Evolutionary conservation across 2,888 invertebrate genomes (phyloP), one percentile per base, ranked within the genome.

Genomic region (Lamellibrachia columna): DNA sequence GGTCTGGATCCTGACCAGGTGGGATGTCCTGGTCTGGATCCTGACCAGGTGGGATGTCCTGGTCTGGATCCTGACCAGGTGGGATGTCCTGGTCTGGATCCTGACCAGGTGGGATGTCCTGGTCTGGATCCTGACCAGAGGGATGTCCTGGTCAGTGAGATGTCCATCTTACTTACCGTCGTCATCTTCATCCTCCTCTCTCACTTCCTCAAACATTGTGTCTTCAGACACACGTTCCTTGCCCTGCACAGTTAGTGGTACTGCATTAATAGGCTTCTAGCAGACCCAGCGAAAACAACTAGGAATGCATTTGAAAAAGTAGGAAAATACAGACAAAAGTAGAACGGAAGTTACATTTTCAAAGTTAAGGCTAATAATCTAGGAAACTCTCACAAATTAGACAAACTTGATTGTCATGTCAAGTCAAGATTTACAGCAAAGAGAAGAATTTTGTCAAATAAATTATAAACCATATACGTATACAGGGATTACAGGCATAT

Each of bases 101-200:
- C 55, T 55, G 9, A 9, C 55, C 55, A 55, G 60, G 60, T 60
- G 60, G 22, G 9, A 60, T 60, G 60, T 9, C 9, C 9, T 15
- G 60, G 3, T 60, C 4, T 22, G 75, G 55, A 55, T 55, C 55
- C 55, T 55, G 55, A 55, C 55, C 55, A 55, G 40, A 0, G 40
- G 40, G 40, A 40, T 40, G 40, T 40, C 40, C 55, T 55, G 4
- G 9, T 9, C 9, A 55, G 22, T 75, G 75, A 22, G 3, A 22
- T 75, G 75, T 8, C 3, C 22, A 75, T 75, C 22, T 75, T 22
- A 75, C 75, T 75, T 11, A 75, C 75, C 75, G 15, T 75, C 75
- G 15, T 75, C 75, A 15, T 75, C 75, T 75, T 75, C 75, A 75
- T 92, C 90, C 28, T 92, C 92, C 9, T 92, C 92, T n/a, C 53